A percentile compares a stretch with the other conserved stretches of the same genome.
Conservation (phyloP, 1,140 invertebrate species). For the Archivesica marissinica region DNA sequence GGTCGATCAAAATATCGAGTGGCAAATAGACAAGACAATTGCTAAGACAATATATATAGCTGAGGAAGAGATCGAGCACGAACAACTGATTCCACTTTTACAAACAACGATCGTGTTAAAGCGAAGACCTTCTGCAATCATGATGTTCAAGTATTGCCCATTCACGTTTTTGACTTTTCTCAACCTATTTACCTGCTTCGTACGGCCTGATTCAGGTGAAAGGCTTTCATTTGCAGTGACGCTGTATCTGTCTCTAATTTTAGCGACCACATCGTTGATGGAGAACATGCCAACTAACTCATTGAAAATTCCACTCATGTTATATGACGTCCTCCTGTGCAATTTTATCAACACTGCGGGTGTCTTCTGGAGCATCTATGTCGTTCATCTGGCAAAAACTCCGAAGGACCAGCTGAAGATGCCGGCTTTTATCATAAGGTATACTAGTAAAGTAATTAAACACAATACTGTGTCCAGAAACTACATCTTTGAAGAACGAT, state of each 20-base stretch:
- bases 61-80: background rate
- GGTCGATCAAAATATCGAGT: background rate
- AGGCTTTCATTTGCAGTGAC: slow-evolving; percentile 23
- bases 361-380: slow-evolving; percentile 23
- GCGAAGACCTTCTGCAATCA: background rate
- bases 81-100: background rate
- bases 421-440: background rate
- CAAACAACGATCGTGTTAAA: background rate
- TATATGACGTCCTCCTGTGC: background rate
- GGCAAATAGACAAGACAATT: background rate
- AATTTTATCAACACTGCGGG: background rate
- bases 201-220: slow-evolving; percentile 19
- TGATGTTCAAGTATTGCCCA: background rate
- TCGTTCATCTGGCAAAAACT: background rate
- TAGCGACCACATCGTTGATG: background rate
- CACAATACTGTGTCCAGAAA: background rate
- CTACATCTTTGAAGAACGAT: background rate
- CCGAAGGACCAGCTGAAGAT: background rate
- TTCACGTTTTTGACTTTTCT: background rate
- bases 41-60: background rate
- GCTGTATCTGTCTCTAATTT: slow-evolving; percentile 12
- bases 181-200: background rate
- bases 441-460: too few relatives aligned
- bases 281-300: slow-evolving; percentile 3
- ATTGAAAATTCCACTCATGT: background rate